Conservation (phyloP, 2,797 vertebrate genomes). For the Dendrocincla fuliginosa region DNA sequence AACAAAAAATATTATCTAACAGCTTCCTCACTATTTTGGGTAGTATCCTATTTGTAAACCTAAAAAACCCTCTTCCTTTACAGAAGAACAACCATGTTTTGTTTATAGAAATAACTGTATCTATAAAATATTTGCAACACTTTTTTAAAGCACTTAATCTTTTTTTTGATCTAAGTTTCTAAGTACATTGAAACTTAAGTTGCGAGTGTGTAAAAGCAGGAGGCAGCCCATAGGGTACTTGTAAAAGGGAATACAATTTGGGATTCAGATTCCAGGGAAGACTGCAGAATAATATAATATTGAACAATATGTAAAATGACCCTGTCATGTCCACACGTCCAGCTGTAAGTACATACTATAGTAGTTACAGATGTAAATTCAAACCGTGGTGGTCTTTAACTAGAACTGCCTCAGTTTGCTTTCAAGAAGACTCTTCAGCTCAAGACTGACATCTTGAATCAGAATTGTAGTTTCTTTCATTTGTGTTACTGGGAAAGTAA, state of each 20-base stretch:
- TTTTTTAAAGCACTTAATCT: not conserved
- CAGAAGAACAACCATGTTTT: not conserved
- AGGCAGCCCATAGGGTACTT: not conserved
- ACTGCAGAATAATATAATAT: not conserved
- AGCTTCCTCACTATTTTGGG: not conserved
- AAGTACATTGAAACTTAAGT: not conserved
- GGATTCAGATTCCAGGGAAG: not conserved
- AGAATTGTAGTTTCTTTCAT: not conserved
- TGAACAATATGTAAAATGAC: not conserved
- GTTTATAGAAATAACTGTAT: not conserved
- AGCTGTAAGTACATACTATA: not conserved
- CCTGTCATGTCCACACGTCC: not conserved
- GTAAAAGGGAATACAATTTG: not conserved
- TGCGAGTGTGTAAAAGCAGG: not conserved
- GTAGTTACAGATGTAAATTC: not conserved
- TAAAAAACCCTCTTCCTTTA: not conserved
- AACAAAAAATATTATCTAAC: not conserved
- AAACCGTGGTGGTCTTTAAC: not conserved
- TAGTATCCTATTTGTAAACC: not conserved
- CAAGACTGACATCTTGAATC: not conserved
- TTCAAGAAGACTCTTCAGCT: not conserved
- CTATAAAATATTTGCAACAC: not conserved
- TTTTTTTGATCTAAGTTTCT: not conserved
- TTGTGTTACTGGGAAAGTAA: not conserved
- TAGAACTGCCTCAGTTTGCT: not conserved